These are phyloP conservation scores for Xestobium rufovillosum DNA, from an alignment of 2,888 invertebrate species.

Conservation along the genomic window DNA sequence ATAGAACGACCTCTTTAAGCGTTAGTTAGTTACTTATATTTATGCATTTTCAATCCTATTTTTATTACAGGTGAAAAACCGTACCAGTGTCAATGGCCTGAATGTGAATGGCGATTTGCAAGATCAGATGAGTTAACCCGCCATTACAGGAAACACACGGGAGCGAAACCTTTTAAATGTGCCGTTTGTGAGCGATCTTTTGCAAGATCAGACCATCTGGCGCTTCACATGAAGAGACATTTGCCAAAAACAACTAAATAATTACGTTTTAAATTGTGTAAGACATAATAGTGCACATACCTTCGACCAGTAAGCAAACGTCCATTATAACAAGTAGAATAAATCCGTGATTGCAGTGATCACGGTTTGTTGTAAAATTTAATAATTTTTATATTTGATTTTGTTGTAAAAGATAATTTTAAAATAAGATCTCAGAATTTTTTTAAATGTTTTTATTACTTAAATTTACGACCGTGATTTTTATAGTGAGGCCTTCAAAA, in stretches of 20 bases:
- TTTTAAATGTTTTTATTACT: neutral
- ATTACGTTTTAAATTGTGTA: constrained; percentile 14
- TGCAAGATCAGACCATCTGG: constrained; percentile 91
- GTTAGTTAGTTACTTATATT: constrained; percentile 11
- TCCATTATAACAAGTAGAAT: constrained; percentile 35
- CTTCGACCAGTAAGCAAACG: too few relatives aligned
- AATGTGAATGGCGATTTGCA: constrained; percentile 96
- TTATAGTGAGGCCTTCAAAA: neutral
- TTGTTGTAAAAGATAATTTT: neutral
- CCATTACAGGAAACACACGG: constrained; percentile 95
- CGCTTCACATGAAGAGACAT: constrained; percentile 94
- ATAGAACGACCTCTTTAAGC: neutral
- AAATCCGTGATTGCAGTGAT: neutral
- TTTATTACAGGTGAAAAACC: constrained; percentile 85
- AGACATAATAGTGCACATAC: too few relatives aligned
- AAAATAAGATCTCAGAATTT: constrained; percentile 1
- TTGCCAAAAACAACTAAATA: constrained; percentile 78
- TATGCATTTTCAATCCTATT: constrained; percentile 12
- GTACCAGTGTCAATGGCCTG: constrained; percentile 96
- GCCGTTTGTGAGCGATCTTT: constrained; percentile 91
- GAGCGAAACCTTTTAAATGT: constrained; percentile 95
- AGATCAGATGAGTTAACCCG: constrained; percentile 93
- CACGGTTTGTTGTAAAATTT: neutral
- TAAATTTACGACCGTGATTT: neutral
- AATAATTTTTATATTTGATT: too few relatives aligned